Base-by-base conservation (phyloP, 1,140 invertebrate species). In the Phortica variegata region DNA sequence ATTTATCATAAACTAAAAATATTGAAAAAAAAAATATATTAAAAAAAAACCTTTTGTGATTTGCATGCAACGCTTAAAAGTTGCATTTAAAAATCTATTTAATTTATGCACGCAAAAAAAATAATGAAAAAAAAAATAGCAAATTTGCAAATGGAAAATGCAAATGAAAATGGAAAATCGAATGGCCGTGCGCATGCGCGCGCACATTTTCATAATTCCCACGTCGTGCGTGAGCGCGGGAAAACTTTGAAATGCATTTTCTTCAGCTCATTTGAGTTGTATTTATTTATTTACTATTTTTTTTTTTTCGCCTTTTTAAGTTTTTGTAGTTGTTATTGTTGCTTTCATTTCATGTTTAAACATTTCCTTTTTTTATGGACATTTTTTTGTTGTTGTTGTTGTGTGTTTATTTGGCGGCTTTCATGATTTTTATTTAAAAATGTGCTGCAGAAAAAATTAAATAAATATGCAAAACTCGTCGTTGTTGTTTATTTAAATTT, bases 381-480 rank as follows among this genome's bases (percentile, higher is more conserved):
- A 51, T 20, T 46, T 19, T 19, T 38, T 45, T 40, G 26, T 23
- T 50, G 50, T 49, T 45, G 43, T 32, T 34, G 26, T 18, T 34
- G 54, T 26, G 3, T 44, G 57, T 53, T 52, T 50, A 61, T 62
- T 55, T 62, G 43, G 49, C 42, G 32, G 48, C 6, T 34, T 37
- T 68, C 62, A 62, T 66, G 62, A 68, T 68, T 68, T 68, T 63
- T 63, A 61, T 50, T 60, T 66, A 66, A 66, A 66, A 66, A n/a
- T n/a, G n/a, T n/a, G n/a, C n/a, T 66, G 62, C 62, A 66, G 66
- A 66, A 61, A 54, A 61, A 51, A 58, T 56, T 66, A 68, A 68
- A 68, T 69, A 63, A 68, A 69, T 68, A 68, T 68, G 65, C 60
- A 68, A 69, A n/a, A n/a, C n/a, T n/a, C n/a, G n/a, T n/a, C n/a